Conservation (phyloP, 2,113 vertebrate species). For the Sclerurus mexicanus region DNA sequence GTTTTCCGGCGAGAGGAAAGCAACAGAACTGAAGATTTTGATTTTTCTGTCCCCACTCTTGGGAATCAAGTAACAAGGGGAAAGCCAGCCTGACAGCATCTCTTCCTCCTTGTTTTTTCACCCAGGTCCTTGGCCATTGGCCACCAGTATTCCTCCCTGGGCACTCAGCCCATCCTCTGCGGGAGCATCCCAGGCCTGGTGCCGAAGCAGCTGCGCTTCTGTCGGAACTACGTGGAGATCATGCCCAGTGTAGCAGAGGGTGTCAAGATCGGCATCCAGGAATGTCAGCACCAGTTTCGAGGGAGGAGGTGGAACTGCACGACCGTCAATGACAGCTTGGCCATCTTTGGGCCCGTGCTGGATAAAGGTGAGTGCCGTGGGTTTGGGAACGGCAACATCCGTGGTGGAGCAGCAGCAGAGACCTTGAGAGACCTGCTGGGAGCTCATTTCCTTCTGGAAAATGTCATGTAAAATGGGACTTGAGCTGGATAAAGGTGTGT, state of each 20-base stretch:
- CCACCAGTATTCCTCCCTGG: conserved; percentile 90
- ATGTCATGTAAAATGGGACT: not conserved
- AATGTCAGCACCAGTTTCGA: conserved; percentile 96
- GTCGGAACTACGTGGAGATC: conserved; percentile 95
- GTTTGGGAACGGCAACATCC: not conserved
- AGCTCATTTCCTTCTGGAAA: not conserved
- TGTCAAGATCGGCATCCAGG: conserved; percentile 92
- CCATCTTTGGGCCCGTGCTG: conserved; percentile 95
- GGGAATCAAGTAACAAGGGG: not conserved
- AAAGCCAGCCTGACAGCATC: not conserved
- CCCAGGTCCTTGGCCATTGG: conserved; percentile 92
- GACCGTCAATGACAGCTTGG: conserved; percentile 88
- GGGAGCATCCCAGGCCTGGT: conserved; percentile 95
- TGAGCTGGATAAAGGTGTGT: not conserved
- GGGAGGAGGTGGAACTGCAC: conserved; percentile 98
- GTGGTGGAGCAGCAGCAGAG: not conserved
- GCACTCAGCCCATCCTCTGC: conserved; percentile 90
- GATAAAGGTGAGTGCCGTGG: conserved; percentile 85
- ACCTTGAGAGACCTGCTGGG: not conserved
- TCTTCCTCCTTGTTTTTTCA: not conserved
- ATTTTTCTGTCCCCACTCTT: not conserved
- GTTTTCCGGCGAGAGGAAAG: rapidly evolving
- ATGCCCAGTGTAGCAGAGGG: conserved; percentile 97
- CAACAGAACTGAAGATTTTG: not conserved
- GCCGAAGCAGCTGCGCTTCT: conserved; percentile 96